Conservation (phyloP, 2,797 vertebrate genomes). For the Valencia hispanica region DNA sequence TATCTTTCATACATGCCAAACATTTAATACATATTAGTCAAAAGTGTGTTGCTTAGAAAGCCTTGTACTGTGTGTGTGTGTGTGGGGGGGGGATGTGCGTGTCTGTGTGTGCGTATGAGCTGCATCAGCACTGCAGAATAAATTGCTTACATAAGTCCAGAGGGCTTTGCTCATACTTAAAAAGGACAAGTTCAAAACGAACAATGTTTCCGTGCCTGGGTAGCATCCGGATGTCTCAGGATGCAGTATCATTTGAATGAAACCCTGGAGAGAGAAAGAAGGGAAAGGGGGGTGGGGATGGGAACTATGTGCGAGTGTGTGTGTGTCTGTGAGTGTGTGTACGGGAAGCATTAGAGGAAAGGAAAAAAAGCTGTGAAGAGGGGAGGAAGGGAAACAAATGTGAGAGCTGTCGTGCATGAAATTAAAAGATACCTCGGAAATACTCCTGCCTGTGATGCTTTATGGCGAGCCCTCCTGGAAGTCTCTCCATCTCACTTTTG, state of each 20-base stretch:
- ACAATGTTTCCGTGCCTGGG: constrained; percentile 54
- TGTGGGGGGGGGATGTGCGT: too few species aligned
- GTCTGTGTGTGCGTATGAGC: constrained; percentile 1
- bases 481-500: constrained; percentile 58
- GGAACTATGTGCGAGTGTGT: constrained; percentile 1
- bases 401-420: constrained; percentile 75
- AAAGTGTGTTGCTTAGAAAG: constrained; percentile 29
- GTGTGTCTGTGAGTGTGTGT: constrained; percentile 27
- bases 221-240: constrained; percentile 54
- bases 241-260: constrained; percentile 56
- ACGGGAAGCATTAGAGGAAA: constrained; percentile 39
- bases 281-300: not conserved
- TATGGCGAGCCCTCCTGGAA: constrained; percentile 46
- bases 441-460: constrained; percentile 38
- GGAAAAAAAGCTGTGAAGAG: constrained; percentile 42
- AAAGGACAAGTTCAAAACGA: constrained; percentile 56
- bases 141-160: constrained; percentile 56
- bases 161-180: constrained; percentile 35
- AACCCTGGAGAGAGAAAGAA: constrained; percentile 42
- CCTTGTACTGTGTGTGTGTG: constrained; percentile 38
- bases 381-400: constrained; percentile 71
- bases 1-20: constrained; percentile 21
- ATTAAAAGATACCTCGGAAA: constrained; percentile 81
- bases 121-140: constrained; percentile 55
- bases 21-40: constrained; percentile 58